Percentiles rank a stretch among this genome's conserved stretches.
These are phyloP conservation scores for Cyrtorhinus lividipennis DNA, from an alignment of 1,140 invertebrate genomes.

Conservation along the genomic window DNA sequence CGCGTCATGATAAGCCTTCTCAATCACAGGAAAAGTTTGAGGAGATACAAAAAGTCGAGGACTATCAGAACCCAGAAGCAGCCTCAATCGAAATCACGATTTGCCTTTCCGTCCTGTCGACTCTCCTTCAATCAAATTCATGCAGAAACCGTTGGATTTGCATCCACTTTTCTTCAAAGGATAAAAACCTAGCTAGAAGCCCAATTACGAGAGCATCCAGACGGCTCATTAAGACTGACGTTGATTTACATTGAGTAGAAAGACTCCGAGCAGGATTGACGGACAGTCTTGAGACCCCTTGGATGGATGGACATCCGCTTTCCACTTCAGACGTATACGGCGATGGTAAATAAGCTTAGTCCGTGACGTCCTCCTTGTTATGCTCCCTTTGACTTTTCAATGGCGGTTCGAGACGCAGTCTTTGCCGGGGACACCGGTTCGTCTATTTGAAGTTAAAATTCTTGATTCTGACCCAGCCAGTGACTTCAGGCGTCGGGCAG, in stretches of 20 bases:
- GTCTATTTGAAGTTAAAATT: neutral
- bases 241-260: slow-evolving; percentile 8
- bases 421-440: neutral
- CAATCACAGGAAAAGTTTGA: no score
- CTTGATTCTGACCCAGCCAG: neutral
- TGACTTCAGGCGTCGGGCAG: neutral
- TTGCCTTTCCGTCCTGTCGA: no score
- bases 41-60: no score
- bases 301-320: slow-evolving; percentile 8
- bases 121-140: neutral
- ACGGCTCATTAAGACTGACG: slow-evolving; percentile 8
- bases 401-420: neutral
- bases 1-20: no score
- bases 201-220: slow-evolving; percentile 1
- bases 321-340: slow-evolving; percentile 3
- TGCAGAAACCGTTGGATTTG: neutral
- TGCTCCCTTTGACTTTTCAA: slow-evolving; percentile 5
- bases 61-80: no score
- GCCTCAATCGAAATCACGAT: no score
- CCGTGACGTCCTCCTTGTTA: slow-evolving; percentile 4
- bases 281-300: neutral
- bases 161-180: neutral
- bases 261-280: neutral
- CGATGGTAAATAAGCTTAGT: slow-evolving; percentile 1
- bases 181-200: neutral